Evolutionary conservation across 2,113 vertebrate species (phyloP), one percentile per base, ranked within the genome.

Genomic region (Amphiprion percula): DNA sequence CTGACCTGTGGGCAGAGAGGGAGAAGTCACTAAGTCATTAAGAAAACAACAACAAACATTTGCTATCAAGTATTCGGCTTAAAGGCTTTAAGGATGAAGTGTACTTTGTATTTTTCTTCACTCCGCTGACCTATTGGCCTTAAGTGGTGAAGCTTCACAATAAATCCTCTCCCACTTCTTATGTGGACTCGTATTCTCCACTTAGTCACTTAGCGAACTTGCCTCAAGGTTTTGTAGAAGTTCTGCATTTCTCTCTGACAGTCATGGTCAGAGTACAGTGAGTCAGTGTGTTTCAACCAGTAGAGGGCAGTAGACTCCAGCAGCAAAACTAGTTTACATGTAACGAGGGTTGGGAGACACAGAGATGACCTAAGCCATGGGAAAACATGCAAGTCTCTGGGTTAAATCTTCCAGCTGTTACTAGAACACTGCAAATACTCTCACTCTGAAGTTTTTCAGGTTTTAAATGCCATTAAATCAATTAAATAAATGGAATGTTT

Each of bases 1-100:
- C 74, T 97, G 97, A 94, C 98, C 98, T 99, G 94, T 65, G 15
- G 56, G 33, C n/a, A 68, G 52, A 76, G 61, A 84, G n/a, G 26
- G 1, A 65, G n/a, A 61, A 77, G 58, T 33, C 17, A 65, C 7
- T 21, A 21, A 21, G 23, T 37, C 1, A n/a, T 16, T 47, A n/a
- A 24, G 10, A 44, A 67, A 19, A 52, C 49, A n/a, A 28, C 4
- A 76, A 16, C 10, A 63, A 59, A 47, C 24, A 52, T 63, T 2
- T 62, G 14, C 28, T 37, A 70, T 33, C 23, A 26, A 7, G 17
- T 7, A 28, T 5, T 10, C 2, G 5, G 33, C 33, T 37, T 37
- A 37, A 37, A 37, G 33, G 33, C 33, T 37, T 37, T 9, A 6
- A 64, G 52, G 70, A 30, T 3, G 74, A 74, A 55, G 49, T 33